phyloP scores from a whole-genome alignment of 2,797 vertebrate genomes.

The Phaenicophaeus curvirostris region DNA sequence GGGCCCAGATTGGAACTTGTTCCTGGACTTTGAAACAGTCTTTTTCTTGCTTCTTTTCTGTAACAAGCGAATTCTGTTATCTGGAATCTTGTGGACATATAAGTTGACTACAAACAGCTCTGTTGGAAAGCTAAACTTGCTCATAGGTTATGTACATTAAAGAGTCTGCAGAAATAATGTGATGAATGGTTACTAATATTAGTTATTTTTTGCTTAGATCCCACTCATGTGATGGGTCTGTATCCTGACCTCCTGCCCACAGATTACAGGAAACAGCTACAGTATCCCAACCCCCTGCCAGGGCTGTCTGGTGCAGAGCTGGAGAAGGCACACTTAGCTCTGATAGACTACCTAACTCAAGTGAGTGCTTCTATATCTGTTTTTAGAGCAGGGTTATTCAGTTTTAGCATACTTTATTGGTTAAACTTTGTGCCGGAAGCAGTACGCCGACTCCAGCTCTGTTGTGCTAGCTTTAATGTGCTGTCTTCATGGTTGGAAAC shows the following conservation, averaged over 20 bases:
- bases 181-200: slow-evolving; percentile 30
- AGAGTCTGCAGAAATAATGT: background rate
- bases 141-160: background rate
- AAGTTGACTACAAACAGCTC: background rate
- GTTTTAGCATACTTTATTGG: background rate
- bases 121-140: background rate
- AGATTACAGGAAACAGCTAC: slow-evolving; percentile 96
- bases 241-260: slow-evolving; percentile 95
- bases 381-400: background rate
- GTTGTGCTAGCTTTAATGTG: background rate
- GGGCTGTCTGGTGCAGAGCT: slow-evolving; percentile 90
- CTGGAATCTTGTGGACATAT: background rate
- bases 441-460: background rate
- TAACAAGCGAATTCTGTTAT: background rate
- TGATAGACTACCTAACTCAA: slow-evolving; percentile 99
- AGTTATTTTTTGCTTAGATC: slow-evolving; percentile 81
- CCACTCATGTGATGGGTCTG: slow-evolving; percentile 97
- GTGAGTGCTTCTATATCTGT: slow-evolving; percentile 68
- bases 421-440: background rate
- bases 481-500: background rate
- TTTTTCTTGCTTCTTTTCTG: background rate
- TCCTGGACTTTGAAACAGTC: background rate
- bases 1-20: background rate
- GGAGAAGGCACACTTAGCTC: slow-evolving; percentile 96
- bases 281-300: slow-evolving; percentile 95